Percentiles rank a stretch among this genome's conserved stretches.
phyloP scores from a whole-genome alignment of 2,113 vertebrate genomes.

The Heteronetta atricapilla region DNA sequence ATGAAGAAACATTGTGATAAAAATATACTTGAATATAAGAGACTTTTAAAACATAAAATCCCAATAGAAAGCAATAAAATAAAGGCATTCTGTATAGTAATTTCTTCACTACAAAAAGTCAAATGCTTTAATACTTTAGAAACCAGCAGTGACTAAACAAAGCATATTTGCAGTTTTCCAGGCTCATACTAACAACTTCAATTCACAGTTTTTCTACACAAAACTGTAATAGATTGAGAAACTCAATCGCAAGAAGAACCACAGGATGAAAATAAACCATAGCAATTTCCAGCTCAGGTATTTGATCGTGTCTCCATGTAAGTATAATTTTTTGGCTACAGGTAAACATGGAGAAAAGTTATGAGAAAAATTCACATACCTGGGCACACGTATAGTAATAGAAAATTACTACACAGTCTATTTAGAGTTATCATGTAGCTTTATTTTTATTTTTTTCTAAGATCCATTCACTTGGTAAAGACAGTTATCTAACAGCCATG shows the following conservation, averaged over 20 bases:
- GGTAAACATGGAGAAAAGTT: neutral
- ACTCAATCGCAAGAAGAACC: neutral
- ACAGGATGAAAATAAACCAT: neutral
- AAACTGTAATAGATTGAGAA: neutral
- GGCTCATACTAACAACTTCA: neutral
- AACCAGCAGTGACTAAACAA: neutral
- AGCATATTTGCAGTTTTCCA: neutral
- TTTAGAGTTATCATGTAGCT: neutral
- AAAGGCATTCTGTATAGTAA: neutral
- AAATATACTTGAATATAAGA: neutral
- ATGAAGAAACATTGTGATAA: neutral
- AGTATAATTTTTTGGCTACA: neutral
- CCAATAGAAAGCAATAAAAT: neutral
- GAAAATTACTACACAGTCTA: neutral
- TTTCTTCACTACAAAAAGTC: neutral
- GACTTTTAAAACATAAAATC: neutral
- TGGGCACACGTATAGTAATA: accelerated
- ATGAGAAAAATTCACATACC: neutral
- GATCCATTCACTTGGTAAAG: neutral
- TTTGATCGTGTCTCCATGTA: neutral
- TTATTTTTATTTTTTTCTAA: neutral
- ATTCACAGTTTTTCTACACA: neutral
- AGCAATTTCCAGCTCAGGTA: neutral
- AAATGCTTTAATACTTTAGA: neutral
- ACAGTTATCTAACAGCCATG: neutral